Evolutionary conservation across 2,113 vertebrate species (phyloP).

Genomic region (Ariopsis seemanni): DNA sequence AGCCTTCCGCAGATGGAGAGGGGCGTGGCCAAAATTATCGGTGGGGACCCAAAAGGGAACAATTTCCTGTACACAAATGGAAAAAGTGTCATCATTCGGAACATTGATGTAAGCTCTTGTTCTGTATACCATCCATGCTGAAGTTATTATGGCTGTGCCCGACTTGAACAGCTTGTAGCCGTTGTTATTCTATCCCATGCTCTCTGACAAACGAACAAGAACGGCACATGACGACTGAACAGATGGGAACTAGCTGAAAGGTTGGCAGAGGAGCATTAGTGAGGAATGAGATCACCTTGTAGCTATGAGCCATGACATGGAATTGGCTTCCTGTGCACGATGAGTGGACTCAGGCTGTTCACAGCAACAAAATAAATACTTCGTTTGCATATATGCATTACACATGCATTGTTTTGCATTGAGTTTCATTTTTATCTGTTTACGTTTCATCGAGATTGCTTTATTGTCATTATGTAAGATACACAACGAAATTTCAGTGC

Average conservation of each 20-base stretch:
- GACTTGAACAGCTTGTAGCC: background rate
- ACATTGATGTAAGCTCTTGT: conserved; percentile 82
- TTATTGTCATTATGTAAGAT: too few species aligned
- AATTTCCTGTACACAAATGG: conserved; percentile 97
- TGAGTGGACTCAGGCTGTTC: too few species aligned
- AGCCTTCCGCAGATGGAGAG: conserved; percentile 95
- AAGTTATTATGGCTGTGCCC: background rate
- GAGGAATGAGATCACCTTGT: background rate
- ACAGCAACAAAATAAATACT: background rate
- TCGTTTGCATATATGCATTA: background rate
- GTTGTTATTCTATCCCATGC: background rate
- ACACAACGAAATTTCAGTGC: too few species aligned
- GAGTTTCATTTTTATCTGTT: background rate
- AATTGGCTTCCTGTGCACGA: too few species aligned
- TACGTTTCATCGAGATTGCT: background rate
- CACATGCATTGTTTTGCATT: too few species aligned
- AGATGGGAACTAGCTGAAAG: background rate
- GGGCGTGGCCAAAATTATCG: conserved; percentile 91
- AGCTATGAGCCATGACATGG: too few species aligned
- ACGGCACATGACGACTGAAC: background rate
- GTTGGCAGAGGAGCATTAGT: background rate
- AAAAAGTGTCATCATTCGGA: conserved; percentile 92
- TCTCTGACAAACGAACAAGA: background rate
- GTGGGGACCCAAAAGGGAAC: conserved; percentile 91
- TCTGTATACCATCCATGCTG: too few species aligned